These are phyloP conservation scores for Centropristis striata DNA, from an alignment of 2,113 vertebrate species.

Conservation along the genomic window DNA sequence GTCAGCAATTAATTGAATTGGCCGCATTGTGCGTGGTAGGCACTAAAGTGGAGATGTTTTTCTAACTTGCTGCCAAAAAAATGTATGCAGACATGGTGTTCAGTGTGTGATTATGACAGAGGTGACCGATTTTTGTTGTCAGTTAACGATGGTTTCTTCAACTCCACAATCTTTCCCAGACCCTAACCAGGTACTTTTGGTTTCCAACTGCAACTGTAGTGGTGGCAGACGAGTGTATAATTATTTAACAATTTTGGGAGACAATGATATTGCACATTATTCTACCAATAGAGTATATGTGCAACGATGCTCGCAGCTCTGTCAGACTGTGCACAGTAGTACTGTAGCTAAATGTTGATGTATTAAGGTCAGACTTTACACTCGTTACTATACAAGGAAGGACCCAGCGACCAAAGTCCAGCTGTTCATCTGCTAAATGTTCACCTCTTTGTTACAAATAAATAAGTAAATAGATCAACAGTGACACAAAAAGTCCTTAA, in stretches of 20 bases:
- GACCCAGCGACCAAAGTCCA: background rate
- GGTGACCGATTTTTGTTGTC: background rate
- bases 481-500: conserved; percentile 1
- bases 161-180: background rate
- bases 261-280: background rate
- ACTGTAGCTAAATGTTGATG: background rate
- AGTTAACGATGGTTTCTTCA: background rate
- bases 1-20: background rate
- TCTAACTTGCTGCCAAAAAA: background rate
- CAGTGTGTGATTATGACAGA: background rate
- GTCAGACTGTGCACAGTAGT: background rate
- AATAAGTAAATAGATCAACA: conserved; percentile 21
- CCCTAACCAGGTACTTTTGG: background rate
- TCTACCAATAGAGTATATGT: background rate
- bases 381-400: background rate
- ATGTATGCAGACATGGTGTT: background rate
- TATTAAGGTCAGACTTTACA: background rate
- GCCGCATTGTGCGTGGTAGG: too few species aligned
- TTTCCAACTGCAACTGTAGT: background rate
- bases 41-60: background rate
- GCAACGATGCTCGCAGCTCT: background rate
- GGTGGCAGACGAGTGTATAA: background rate
- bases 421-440: background rate
- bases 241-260: background rate
- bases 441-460: background rate